Evolutionary conservation across 64 coral and sea anemone genomes (phyloP), one percentile per base, ranked within the genome.

Genomic region (Actinia equina): DNA sequence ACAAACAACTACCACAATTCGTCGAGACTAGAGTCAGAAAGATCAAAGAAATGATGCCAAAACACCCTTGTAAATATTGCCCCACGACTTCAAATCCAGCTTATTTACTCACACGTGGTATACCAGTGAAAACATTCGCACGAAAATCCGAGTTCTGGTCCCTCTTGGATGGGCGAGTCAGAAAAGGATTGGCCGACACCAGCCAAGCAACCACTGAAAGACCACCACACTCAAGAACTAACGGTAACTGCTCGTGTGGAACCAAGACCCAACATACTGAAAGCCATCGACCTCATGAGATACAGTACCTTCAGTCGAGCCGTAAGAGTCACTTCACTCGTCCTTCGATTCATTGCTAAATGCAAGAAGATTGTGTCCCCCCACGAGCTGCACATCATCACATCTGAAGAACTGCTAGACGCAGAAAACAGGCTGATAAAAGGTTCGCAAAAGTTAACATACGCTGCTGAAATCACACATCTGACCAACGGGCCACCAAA

Each of bases 51-150:
- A 88, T 77, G 17, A 92, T 64, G 55, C 13, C 49, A 52, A 15
- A 59, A 55, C 4, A 18, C 83, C 1, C 57, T 37, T 88, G 86
- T 76, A 84, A 80, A 77, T 88, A 84, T 77, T 92, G 91, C 86
- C 91, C 91, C 74, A 78, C 79, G 52, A 59, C 86, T 37, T 77
- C 67, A 45, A 92, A 92, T 42, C 91, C 91, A 56, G 86, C 86
- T 26, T 86, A 88, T 83, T 70, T 92, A 19, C 19, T 92, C 43
- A 88, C 86, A 44, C 59, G 91, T 8, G 91, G 91, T 77, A 62
- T 62, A 62, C 59, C 59, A 18, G 59, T 18, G 59, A 62, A 56
- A 54, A 51, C 81, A 44, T 44, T 57, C 51, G 18, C 51, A 43
- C 56, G 7, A 52, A 83, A 83, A 55, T 83, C 46, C 52, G 15